Percentiles rank a stretch among this genome's conserved stretches.
These are phyloP conservation scores for Piezodorus guildinii DNA, from an alignment of 1,140 invertebrate genomes.

Conservation along the genomic window DNA sequence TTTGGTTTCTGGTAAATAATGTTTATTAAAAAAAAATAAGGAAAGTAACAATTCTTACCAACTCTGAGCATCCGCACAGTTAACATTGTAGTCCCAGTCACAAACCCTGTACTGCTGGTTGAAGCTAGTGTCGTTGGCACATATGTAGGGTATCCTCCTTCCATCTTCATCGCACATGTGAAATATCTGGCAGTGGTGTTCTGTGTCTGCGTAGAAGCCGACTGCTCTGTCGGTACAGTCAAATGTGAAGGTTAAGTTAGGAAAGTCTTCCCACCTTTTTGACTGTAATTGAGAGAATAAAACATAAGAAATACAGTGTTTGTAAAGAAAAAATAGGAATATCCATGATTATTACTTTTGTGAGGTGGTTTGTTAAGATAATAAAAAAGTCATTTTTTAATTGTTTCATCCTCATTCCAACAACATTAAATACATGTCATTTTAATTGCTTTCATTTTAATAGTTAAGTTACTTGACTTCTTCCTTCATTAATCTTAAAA, in stretches of 20 bases:
- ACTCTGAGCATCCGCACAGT: constrained; percentile 42
- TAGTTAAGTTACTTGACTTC: too few relatives aligned
- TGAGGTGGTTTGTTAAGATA: too few relatives aligned
- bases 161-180: constrained; percentile 53
- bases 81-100: constrained; percentile 48
- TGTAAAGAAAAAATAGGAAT: not conserved
- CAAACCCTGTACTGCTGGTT: constrained; percentile 49
- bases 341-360: too few relatives aligned
- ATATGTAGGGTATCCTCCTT: constrained; percentile 46
- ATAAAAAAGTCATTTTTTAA: too few relatives aligned
- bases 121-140: constrained; percentile 47
- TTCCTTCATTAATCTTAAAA: too few relatives aligned
- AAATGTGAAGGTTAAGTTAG: constrained; percentile 48
- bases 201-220: constrained; percentile 49
- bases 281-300: constrained; percentile 28
- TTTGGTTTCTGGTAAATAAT: too few relatives aligned
- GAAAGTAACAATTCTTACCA: constrained; percentile 32
- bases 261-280: constrained; percentile 48
- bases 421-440: too few relatives aligned
- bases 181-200: constrained; percentile 51
- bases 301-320: not conserved
- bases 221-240: constrained; percentile 43
- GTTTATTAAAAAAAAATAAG: too few relatives aligned
- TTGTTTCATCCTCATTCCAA: too few relatives aligned
- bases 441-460: too few relatives aligned